These are phyloP conservation scores for Mya arenaria DNA, from an alignment of 1,140 invertebrate species.

Conservation along the genomic window DNA sequence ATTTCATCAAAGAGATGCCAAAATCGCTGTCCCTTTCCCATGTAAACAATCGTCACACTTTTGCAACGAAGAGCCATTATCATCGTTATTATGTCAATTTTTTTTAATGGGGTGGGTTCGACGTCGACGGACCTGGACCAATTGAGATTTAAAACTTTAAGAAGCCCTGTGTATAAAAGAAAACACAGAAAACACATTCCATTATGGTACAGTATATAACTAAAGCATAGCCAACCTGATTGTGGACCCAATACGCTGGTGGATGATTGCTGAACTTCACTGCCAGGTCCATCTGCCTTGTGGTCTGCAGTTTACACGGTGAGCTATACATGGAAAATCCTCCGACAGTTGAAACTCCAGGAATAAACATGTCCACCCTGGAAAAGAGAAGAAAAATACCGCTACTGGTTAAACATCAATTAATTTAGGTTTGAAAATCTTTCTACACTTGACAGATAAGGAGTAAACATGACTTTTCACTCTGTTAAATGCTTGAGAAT, in stretches of 20 bases:
- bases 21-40: too few species aligned
- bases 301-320: slow-evolving; percentile 65
- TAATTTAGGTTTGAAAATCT: background rate
- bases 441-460: background rate
- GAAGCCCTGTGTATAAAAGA: too few species aligned
- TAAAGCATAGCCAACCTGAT: slow-evolving; percentile 70
- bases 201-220: too few species aligned
- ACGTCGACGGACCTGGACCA: too few species aligned
- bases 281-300: slow-evolving; percentile 74
- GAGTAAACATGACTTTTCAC: background rate
- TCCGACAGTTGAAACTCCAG: slow-evolving; percentile 74
- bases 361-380: slow-evolving; percentile 81
- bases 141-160: too few species aligned
- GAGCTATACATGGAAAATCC: slow-evolving; percentile 80
- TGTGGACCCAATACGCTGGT: slow-evolving; percentile 79
- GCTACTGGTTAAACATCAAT: background rate
- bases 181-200: too few species aligned
- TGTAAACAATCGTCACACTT: too few species aligned
- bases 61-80: too few species aligned
- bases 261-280: slow-evolving; percentile 78
- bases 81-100: too few species aligned
- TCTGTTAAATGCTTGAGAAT: background rate
- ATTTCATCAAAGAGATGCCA: too few species aligned
- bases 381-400: slow-evolving; percentile 20
- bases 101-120: too few species aligned